These are phyloP conservation scores for Smittia aterrima DNA, from an alignment of 2,888 invertebrate genomes.

Conservation along the genomic window DNA sequence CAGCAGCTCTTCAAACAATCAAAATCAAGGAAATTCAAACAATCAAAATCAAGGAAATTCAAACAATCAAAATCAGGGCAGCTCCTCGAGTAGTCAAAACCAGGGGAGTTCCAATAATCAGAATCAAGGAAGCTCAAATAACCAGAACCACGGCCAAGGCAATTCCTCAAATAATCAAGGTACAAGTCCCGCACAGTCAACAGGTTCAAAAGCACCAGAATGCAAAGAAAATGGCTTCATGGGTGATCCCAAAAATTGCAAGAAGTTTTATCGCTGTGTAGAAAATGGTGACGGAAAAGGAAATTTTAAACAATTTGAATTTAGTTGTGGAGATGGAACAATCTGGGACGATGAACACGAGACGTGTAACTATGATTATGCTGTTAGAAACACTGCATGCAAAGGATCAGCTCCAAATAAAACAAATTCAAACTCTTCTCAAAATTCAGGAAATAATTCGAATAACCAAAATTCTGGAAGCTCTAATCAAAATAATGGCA, in stretches of 20 bases:
- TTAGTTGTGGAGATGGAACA: constrained; percentile 64
- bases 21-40: background rate
- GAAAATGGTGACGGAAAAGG: constrained; percentile 59
- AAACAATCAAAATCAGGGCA: background rate
- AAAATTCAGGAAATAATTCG: background rate
- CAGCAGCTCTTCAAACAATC: background rate
- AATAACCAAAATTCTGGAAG: background rate
- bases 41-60: background rate
- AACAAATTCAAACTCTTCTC: background rate
- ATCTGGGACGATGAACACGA: constrained; percentile 59
- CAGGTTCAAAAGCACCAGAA: background rate
- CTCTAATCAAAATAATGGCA: background rate
- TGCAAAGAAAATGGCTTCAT: constrained; percentile 71
- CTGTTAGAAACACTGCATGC: constrained; percentile 30
- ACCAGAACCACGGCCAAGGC: background rate
- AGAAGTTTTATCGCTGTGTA: constrained; percentile 75
- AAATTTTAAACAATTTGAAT: constrained; percentile 62
- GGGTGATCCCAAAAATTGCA: constrained; percentile 66
- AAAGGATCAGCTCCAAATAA: constrained; percentile 24
- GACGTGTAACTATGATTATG: constrained; percentile 51
- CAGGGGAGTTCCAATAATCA: background rate
- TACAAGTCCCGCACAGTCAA: constrained; percentile 29
- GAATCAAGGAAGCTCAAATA: background rate
- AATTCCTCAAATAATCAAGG: background rate
- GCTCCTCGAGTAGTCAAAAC: background rate